Percentiles rank a stretch among this genome's conserved stretches.
Conservation (phyloP, 2,797 vertebrate species). For the Pseudochirops cupreus region DNA sequence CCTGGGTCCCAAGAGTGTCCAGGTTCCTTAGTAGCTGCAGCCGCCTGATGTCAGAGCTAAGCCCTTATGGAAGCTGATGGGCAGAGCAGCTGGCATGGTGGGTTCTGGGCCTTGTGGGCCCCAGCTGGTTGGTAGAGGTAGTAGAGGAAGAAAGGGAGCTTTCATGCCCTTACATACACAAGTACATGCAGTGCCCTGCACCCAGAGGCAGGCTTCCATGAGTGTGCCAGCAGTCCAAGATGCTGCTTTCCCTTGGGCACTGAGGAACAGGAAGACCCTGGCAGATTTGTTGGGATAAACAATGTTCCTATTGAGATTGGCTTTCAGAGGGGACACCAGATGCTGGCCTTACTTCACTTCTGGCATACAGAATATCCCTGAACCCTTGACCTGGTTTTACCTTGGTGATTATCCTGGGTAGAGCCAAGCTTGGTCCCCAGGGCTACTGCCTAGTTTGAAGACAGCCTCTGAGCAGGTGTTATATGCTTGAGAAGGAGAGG, state of each 20-base stretch:
- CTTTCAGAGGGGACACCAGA: conserved; percentile 46
- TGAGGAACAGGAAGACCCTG: conserved; percentile 36
- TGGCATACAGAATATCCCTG: conserved; percentile 28
- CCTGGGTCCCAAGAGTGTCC: conserved; percentile 14
- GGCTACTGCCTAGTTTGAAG: conserved; percentile 20
- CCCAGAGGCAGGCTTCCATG: conserved; percentile 10
- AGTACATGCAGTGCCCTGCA: too few relatives aligned
- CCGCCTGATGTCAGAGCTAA: neutral
- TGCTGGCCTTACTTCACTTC: conserved; percentile 7
- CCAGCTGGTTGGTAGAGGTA: conserved; percentile 20
- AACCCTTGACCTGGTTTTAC: conserved; percentile 36
- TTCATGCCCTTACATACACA: neutral
- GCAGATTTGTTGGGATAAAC: conserved; percentile 42
- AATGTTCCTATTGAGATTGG: neutral
- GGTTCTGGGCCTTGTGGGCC: neutral
- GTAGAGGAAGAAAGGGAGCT: neutral
- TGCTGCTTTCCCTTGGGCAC: conserved; percentile 14
- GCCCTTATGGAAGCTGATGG: neutral
- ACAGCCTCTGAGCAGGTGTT: neutral
- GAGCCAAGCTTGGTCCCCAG: neutral
- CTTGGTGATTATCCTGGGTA: neutral
- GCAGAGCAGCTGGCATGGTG: neutral
- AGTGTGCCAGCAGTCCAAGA: conserved; percentile 6
- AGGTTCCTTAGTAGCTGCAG: conserved; percentile 25
- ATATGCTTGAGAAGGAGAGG: neutral